Evolutionary conservation across 2,888 invertebrate species (phyloP), one percentile per base, ranked within the genome.

Genomic region (Mellilla xanthometata): DNA sequence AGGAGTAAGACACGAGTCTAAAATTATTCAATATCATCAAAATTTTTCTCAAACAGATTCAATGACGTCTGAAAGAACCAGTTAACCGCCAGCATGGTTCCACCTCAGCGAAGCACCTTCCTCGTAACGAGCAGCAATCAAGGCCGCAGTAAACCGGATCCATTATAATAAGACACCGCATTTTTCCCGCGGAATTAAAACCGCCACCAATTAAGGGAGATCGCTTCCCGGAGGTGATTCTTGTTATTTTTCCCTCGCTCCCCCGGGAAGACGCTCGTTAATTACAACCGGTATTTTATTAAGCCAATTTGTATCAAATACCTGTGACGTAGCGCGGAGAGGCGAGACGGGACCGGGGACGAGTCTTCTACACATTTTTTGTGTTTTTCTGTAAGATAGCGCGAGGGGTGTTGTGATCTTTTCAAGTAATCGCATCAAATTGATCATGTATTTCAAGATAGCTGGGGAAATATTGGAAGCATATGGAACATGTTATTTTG

Each of bases 261-360:
- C 32, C 58, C 49, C 39, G 32, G 53, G 52, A 57, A 56, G 55
- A 50, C 29, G 46, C 72, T 76, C 83, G 78, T 84, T 86, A 85
- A 86, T 86, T 84, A 82, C 76, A 74, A 69, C 63, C 72, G 80
- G 81, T 82, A 82, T 84, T 86, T 86, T 84, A 85, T 85, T 82
- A 81, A 75, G 76, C 75, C 86, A 86, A 86, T 86, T 86, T 86
- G 86, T 84, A 66, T 68, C 68, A 63, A 78, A 82, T 85, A 85
- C 86, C 86, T 84, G 86, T 54, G 47, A 49, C 53, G 31, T 38
- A 35, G 26, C n/a, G n/a, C n/a, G n/a, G n/a, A n/a, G n/a, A n/a
- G n/a, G n/a, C n/a, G n/a, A n/a, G n/a, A n/a, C n/a, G n/a, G 43
- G 46, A 52, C 54, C 49, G 28, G 39, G 39, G 47, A 46, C 52